Percentiles rank a stretch among this genome's conserved stretches.
Evolutionary conservation across 2,888 invertebrate species (phyloP).

Genomic region (Cremastinae sp.): DNA sequence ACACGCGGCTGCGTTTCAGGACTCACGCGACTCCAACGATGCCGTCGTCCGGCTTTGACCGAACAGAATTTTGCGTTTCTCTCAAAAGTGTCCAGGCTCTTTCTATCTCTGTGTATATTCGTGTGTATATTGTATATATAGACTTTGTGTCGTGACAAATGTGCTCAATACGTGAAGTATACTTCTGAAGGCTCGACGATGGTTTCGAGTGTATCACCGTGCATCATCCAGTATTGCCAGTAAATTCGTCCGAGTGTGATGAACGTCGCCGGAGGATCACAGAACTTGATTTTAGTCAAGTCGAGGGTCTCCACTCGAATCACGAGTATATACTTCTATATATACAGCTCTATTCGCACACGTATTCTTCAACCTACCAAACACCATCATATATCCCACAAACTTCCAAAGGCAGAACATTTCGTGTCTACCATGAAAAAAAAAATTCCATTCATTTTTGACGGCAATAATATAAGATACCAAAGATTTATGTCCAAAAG

Average conservation of each 20-base stretch:
- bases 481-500: too few species aligned
- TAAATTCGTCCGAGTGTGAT: constrained; percentile 30
- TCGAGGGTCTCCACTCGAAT: background rate
- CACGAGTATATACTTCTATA: background rate
- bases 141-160: too few species aligned
- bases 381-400: too few species aligned
- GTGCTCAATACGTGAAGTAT: background rate
- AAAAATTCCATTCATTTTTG: too few species aligned
- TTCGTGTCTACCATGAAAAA: too few species aligned
- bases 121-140: background rate
- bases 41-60: constrained; percentile 2
- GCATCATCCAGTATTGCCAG: constrained; percentile 15
- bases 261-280: constrained; percentile 29
- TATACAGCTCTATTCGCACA: background rate
- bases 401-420: too few species aligned
- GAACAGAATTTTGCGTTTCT: background rate
- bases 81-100: too few species aligned
- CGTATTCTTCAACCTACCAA: too few species aligned
- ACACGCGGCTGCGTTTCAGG: constrained; percentile 48
- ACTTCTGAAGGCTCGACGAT: constrained; percentile 17
- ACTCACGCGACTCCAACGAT: constrained; percentile 36
- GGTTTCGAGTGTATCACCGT: constrained; percentile 17
- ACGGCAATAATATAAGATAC: too few species aligned
- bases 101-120: too few species aligned
- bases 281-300: constrained; percentile 31